Conservation (phyloP, 2,797 vertebrate species). For the Choloepus didactylus region DNA sequence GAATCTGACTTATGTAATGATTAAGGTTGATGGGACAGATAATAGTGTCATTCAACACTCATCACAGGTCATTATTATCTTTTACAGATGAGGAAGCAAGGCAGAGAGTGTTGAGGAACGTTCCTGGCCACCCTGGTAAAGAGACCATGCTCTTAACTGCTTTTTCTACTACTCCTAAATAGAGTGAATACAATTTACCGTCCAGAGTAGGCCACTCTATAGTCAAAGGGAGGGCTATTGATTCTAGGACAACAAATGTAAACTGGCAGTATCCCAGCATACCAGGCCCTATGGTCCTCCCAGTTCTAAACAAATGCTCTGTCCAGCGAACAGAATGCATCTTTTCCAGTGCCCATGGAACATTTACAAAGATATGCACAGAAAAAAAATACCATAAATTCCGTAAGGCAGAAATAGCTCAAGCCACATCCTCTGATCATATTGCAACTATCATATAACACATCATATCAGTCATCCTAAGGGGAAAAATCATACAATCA, state of each 20-base stretch:
- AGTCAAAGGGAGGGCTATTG: not conserved
- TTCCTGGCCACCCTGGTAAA: not conserved
- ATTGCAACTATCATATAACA: not conserved
- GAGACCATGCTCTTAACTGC: not conserved
- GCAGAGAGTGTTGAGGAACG: not conserved
- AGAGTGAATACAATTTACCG: not conserved
- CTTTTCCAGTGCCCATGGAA: not conserved
- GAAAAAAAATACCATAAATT: conserved; percentile 23
- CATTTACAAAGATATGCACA: not conserved
- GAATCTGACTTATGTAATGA: conserved; percentile 25
- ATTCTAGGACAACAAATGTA: not conserved
- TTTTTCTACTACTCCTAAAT: not conserved
- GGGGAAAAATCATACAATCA: not conserved
- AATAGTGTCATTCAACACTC: not conserved
- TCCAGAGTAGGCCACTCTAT: not conserved
- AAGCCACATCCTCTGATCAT: not conserved
- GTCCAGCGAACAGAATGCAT: not conserved
- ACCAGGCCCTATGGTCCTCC: not conserved
- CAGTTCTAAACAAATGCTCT: not conserved
- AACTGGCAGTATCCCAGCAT: not conserved
- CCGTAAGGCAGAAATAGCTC: not conserved
- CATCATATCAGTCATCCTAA: conserved; percentile 1
- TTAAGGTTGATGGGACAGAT: not conserved
- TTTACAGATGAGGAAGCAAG: not conserved
- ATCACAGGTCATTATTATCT: not conserved